Evolutionary conservation across 2,888 invertebrate genomes (phyloP), one percentile per base, ranked within the genome.

Genomic region (Caenorhabditis sp.): DNA sequence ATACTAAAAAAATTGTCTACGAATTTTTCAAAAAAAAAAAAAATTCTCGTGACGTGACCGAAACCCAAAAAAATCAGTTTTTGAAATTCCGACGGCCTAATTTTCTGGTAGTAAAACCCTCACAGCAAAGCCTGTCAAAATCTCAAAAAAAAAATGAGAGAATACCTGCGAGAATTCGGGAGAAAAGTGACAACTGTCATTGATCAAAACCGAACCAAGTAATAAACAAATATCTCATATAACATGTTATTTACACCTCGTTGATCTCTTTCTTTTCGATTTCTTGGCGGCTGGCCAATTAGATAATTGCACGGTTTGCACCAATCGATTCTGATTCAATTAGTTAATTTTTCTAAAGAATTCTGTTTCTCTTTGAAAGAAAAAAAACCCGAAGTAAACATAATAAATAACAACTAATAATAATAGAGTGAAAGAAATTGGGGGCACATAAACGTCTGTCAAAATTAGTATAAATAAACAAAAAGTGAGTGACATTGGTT

Each of bases 401-500:
- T 43, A 43, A 43, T 43, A 43, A 43, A 36, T 36, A 36, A 36
- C n/a, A n/a, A n/a, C n/a, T 31, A 14, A 14, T 10, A 43, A 17
- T 43, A 17, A 17, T 8, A 43, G 43, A 43, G 14, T 12, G 43
- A 43, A 43, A 43, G 43, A 43, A 17, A 43, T 12, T n/a, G n/a
- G 14, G 43, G 43, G 31, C 31, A 43, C 43, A 43, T 43, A 43
- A 43, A 43, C 43, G 43, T 43, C 43, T 43, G 43, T 43, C 43
- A 43, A 43, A 43, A 43, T 43, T 43, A 43, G 43, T 43, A 43
- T 43, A 43, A 43, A 43, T 43, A 43, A 43, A 43, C 43, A 43
- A 43, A 36, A 43, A 43, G 43, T 10, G 43, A 43, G 43, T 43
- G 43, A 43, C 43, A 17, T 43, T 43, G 17, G 43, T 43, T 43